phyloP scores from a whole-genome alignment of 2,113 vertebrate species.

The Limnothrissa miodon region DNA sequence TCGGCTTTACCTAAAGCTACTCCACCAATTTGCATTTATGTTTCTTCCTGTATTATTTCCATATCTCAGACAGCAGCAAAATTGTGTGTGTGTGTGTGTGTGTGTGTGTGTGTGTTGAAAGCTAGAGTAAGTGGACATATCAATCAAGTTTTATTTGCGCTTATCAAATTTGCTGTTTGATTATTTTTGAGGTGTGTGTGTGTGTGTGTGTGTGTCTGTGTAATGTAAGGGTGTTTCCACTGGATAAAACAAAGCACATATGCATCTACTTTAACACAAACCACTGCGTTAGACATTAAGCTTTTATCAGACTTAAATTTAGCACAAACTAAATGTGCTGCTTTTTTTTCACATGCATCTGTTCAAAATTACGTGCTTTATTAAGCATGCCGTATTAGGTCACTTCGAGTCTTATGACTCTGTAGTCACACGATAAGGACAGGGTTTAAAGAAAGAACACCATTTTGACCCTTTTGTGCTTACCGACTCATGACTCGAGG shows the following conservation, averaged over 20 bases:
- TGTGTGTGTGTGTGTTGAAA: background rate
- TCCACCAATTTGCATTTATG: conserved; percentile 53
- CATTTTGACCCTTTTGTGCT: background rate
- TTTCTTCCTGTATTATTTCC: conserved; percentile 49
- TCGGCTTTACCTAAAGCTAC: conserved; percentile 54
- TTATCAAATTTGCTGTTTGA: conserved; percentile 46
- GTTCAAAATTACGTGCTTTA: background rate
- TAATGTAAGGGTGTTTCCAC: background rate
- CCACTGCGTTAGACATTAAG: no score
- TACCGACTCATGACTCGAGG: background rate
- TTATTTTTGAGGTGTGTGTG: background rate
- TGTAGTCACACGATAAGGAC: no score
- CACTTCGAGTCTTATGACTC: no score
- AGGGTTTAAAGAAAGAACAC: background rate
- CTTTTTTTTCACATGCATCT: no score
- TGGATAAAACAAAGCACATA: background rate
- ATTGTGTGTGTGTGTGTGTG: background rate
- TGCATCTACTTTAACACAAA: background rate
- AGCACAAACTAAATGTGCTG: no score
- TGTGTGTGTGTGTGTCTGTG: background rate
- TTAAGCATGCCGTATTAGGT: background rate
- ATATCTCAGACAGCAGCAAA: conserved; percentile 41
- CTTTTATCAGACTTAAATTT: no score
- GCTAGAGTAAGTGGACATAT: conserved; percentile 30
- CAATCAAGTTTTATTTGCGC: conserved; percentile 44